phyloP scores from a whole-genome alignment of 2,797 vertebrate genomes.

The Picus viridis region DNA sequence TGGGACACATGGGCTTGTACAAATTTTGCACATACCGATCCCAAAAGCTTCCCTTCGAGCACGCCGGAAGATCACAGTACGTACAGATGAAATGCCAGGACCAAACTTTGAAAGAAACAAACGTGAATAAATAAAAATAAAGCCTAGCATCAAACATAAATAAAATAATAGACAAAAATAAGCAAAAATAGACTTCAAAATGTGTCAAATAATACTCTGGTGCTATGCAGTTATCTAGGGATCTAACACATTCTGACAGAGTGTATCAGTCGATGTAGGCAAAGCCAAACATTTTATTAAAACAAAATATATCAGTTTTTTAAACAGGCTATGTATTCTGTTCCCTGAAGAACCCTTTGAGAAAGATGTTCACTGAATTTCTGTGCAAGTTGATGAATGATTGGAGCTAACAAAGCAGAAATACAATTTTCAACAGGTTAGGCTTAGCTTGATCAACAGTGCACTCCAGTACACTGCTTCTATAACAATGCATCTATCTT shows the following conservation, averaged over 20 bases:
- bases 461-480: not conserved
- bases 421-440: slow-evolving; percentile 63
- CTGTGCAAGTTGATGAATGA: slow-evolving; percentile 50
- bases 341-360: slow-evolving; percentile 46
- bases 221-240: slow-evolving; percentile 62
- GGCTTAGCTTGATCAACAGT: slow-evolving; percentile 50
- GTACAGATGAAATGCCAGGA: slow-evolving; percentile 1
- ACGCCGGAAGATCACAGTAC: not conserved
- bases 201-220: slow-evolving; percentile 63
- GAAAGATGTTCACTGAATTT: slow-evolving; percentile 57
- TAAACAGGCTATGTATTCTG: slow-evolving; percentile 59
- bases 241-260: slow-evolving; percentile 71
- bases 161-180: slow-evolving; percentile 69
- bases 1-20: not conserved
- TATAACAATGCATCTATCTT: slow-evolving; percentile 41
- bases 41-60: not conserved
- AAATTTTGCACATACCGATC: not conserved
- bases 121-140: slow-evolving; percentile 42
- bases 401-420: slow-evolving; percentile 65
- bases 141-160: slow-evolving; percentile 30
- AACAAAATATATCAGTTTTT: slow-evolving; percentile 69
- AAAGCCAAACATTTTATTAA: slow-evolving; percentile 73
- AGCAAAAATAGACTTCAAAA: slow-evolving; percentile 62
- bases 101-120: slow-evolving; percentile 21
- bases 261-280: slow-evolving; percentile 59